These are phyloP conservation scores for Plectropomus leopardus DNA, from an alignment of 2,113 vertebrate species.

Conservation along the genomic window DNA sequence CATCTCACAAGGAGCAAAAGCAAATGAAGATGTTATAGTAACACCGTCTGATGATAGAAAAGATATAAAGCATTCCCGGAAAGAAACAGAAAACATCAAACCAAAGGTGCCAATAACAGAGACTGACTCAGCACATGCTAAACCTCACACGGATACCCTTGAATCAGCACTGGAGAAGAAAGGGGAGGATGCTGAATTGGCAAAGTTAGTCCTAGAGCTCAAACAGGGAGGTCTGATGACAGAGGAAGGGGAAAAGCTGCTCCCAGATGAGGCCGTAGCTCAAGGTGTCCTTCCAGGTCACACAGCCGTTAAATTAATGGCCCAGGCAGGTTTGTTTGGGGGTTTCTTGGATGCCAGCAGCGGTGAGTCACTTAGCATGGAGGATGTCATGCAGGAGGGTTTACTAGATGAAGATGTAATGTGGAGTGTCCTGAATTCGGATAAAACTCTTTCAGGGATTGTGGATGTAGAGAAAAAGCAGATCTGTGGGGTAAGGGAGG, in stretches of 20 bases:
- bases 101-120: background rate
- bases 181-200: constrained; percentile 77
- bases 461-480: constrained; percentile 87
- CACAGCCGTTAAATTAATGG: constrained; percentile 92
- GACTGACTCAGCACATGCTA: background rate
- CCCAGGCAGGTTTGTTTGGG: constrained; percentile 88
- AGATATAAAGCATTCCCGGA: background rate
- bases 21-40: constrained; percentile 5
- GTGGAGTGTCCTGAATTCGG: constrained; percentile 88
- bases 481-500: constrained; percentile 88
- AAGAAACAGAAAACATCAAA: constrained; percentile 17
- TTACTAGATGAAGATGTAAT: constrained; percentile 91
- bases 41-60: background rate
- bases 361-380: constrained; percentile 86
- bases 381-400: constrained; percentile 90
- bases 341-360: constrained; percentile 91
- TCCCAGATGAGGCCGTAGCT: constrained; percentile 90
- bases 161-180: constrained; percentile 39
- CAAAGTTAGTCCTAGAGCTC: constrained; percentile 85
- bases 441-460: constrained; percentile 91
- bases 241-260: constrained; percentile 82
- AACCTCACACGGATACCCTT: constrained; percentile 10
- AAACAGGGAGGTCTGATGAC: constrained; percentile 88
- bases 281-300: constrained; percentile 87
- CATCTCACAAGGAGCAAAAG: background rate